Evolutionary conservation across 2,113 vertebrate species (phyloP), one percentile per base, ranked within the genome.

Genomic region (Sylvietta virens): DNA sequence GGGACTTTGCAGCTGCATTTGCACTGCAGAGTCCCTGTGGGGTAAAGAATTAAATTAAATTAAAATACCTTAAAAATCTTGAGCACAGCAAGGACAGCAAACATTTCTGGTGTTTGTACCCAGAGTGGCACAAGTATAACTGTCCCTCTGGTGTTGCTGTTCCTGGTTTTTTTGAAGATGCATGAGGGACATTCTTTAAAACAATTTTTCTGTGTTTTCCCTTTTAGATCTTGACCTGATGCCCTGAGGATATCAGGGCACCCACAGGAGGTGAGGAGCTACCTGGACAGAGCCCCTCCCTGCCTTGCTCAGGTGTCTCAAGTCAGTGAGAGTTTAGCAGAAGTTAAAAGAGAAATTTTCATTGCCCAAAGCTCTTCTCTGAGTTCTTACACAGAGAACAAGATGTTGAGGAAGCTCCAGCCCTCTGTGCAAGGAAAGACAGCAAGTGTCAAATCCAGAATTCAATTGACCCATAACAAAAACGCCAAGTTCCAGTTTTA

Each of bases 1-100:
- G 54, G 87, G 76, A 90, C 85, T 88, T 78, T 64, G 72, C 71
- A 88, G 92, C 79, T 93, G 93, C 65, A 84, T 93, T 89, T 65
- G 45, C 57, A 40, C 65, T 56, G 13, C 6, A 10, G 92, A 37
- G 24, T 44, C 82, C 85, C 82, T 14, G 33, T n/a, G 42, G 81
- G 82, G 86, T 83, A 78, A 28, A 58, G 58, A 72, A 56, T 44
- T 8, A 73, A 39, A 64, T 39, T 7, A 44, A 76, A 61, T 69
- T n/a, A 58, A 74, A 78, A 86, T 70, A 83, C 88, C 76, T 81
- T 67, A n/a, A 70, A 89, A 72, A 81, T 50, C 61, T 57, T 6
- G 66, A 73, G 78, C 1, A 7, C 64, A 44, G 67, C n/a, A n/a
- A 70, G 61, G 57, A 39, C 57, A 58, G 84, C n/a, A 40, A 86